These are phyloP conservation scores for Araneus ventricosus DNA, from an alignment of 1,140 invertebrate genomes.

Conservation along the genomic window DNA sequence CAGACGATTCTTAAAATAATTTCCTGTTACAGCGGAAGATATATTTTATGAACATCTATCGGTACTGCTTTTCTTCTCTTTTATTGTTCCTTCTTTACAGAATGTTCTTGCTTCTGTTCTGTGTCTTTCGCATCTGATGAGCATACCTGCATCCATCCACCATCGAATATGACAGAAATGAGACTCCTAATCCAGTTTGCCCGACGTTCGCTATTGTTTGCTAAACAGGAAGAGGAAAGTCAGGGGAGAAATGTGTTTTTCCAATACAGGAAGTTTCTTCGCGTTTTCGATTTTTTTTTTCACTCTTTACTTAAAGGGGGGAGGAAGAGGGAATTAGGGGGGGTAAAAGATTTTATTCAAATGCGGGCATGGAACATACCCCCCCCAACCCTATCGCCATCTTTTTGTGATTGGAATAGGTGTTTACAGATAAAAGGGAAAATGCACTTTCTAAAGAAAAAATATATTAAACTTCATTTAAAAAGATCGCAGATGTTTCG, in stretches of 20 bases:
- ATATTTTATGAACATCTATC: constrained; percentile 6
- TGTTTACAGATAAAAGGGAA: neutral
- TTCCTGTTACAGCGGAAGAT: neutral
- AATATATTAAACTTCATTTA: neutral
- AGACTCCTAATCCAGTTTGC: constrained; percentile 49
- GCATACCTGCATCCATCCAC: neutral
- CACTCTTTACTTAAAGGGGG: neutral
- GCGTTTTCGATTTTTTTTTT: neutral
- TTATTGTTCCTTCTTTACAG: neutral
- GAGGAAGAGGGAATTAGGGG: neutral
- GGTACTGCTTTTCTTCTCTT: neutral
- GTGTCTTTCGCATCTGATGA: neutral
- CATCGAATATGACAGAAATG: constrained; percentile 13
- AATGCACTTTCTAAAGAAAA: neutral
- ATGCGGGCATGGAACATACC: neutral
- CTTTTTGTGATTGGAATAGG: neutral
- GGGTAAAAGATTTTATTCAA: neutral
- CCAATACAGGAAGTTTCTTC: constrained; percentile 9
- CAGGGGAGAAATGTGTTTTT: neutral
- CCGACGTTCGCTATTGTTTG: neutral
- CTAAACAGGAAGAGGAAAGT: neutral
- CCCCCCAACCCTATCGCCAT: neutral
- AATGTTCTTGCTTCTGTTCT: neutral
- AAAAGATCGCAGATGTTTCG: neutral
- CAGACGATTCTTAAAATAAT: neutral